phyloP scores from a whole-genome alignment of 2,797 vertebrate species.

The Masticophis lateralis region DNA sequence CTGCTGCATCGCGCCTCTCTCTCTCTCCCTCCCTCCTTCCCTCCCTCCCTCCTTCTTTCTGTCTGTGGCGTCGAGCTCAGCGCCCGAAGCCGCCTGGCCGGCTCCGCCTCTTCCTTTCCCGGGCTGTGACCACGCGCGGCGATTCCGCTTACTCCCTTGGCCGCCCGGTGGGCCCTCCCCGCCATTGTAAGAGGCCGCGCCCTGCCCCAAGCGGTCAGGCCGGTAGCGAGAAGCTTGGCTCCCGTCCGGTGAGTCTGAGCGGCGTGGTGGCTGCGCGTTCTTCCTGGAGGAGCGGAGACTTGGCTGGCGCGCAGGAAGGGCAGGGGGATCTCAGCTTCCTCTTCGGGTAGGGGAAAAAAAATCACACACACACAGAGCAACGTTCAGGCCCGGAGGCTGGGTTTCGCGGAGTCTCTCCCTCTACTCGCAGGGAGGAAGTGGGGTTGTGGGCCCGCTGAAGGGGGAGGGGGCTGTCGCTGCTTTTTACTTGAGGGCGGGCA shows the following conservation, averaged over 20 bases:
- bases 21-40: fast-evolving
- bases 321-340: slow-evolving; percentile 29
- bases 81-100: slow-evolving; percentile 14
- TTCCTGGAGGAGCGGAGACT: neutral
- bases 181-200: slow-evolving; percentile 66
- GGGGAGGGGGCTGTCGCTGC: neutral
- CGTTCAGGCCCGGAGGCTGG: neutral
- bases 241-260: neutral
- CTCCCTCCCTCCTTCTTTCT: too few relatives aligned
- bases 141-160: slow-evolving; percentile 73
- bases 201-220: neutral
- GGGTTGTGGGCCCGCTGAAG: neutral
- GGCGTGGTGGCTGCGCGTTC: neutral
- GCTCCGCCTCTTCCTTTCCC: slow-evolving; percentile 53
- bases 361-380: neutral
- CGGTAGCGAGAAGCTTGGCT: neutral
- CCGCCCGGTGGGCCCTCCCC: slow-evolving; percentile 58
- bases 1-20: neutral
- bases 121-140: slow-evolving; percentile 72
- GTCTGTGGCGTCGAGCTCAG: slow-evolving; percentile 27
- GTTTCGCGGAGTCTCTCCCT: neutral
- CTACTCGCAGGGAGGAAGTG: neutral
- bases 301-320: slow-evolving; percentile 18
- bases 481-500: neutral
- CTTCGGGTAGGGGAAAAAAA: neutral